These are phyloP conservation scores for Ichneumon xanthorius DNA, from an alignment of 2,888 invertebrate species.

Conservation along the genomic window DNA sequence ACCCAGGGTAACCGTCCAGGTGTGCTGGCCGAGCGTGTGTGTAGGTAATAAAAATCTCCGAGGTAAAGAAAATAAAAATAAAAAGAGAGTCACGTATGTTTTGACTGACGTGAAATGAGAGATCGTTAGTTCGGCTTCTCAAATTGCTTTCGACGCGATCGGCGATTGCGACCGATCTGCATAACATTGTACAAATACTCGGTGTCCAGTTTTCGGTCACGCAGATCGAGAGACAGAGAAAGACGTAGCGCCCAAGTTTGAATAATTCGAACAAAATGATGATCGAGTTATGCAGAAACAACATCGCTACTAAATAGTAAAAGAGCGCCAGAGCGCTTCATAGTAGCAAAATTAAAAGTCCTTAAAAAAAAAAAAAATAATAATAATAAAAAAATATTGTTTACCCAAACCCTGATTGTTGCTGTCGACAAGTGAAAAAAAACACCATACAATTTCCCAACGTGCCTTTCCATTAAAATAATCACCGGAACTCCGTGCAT, in stretches of 20 bases:
- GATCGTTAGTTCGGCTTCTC: constrained; percentile 72
- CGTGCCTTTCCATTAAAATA: constrained; percentile 46
- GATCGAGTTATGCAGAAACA: background rate
- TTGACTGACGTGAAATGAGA: constrained; percentile 75
- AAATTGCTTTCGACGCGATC: constrained; percentile 72
- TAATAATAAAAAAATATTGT: background rate
- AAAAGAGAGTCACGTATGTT: constrained; percentile 76
- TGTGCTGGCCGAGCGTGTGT: background rate
- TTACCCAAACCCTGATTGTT: background rate
- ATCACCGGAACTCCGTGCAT: constrained; percentile 33
- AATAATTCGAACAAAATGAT: background rate
- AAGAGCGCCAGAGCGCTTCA: background rate
- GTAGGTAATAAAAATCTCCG: constrained; percentile 27
- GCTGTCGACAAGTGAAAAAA: background rate
- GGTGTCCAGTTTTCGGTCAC: constrained; percentile 14
- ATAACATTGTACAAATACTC: constrained; percentile 16
- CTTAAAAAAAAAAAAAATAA: background rate
- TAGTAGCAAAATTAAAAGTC: background rate
- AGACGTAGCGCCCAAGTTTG: too few species aligned
- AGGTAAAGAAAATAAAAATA: constrained; percentile 55
- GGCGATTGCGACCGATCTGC: constrained; percentile 39
- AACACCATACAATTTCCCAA: background rate
- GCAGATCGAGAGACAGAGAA: background rate
- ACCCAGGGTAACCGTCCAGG: background rate
- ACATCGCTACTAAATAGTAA: background rate